Percentiles rank a stretch among this genome's conserved stretches.
Evolutionary conservation across 1,140 invertebrate species (phyloP).

Genomic region (Drosophila grimshawi): DNA sequence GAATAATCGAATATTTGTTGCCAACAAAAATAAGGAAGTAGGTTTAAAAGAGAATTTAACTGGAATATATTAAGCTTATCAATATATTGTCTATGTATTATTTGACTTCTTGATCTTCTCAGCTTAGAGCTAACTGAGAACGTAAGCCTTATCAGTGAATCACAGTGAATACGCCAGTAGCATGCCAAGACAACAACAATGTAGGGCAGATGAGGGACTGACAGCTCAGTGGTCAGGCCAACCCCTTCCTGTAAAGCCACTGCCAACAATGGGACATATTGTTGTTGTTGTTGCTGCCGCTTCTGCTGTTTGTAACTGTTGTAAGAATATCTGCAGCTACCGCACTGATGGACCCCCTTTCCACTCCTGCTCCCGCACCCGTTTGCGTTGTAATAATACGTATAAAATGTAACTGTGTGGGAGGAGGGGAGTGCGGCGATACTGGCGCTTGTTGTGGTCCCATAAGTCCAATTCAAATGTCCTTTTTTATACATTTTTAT

Average conservation of each 20-base stretch:
- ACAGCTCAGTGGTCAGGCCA: slow-evolving; percentile 51
- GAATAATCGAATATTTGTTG: too few species aligned
- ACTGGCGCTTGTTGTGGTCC: slow-evolving; percentile 70
- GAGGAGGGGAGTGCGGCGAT: slow-evolving; percentile 17
- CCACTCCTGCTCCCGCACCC: neutral
- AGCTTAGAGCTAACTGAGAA: slow-evolving; percentile 18
- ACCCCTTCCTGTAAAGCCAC: slow-evolving; percentile 47
- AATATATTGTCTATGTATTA: neutral
- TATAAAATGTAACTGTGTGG: slow-evolving; percentile 74
- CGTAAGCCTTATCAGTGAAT: slow-evolving; percentile 37
- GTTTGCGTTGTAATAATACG: slow-evolving; percentile 61
- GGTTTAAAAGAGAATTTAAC: neutral
- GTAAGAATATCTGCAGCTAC: slow-evolving; percentile 42
- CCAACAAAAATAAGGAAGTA: too few species aligned
- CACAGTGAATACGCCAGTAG: slow-evolving; percentile 15
- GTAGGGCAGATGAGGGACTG: slow-evolving; percentile 52
- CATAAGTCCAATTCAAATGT: slow-evolving; percentile 83
- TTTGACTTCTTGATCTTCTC: slow-evolving; percentile 23
- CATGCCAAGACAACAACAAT: slow-evolving; percentile 21
- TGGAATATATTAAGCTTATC: neutral
- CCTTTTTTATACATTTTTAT: slow-evolving; percentile 83
- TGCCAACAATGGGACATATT: slow-evolving; percentile 53
- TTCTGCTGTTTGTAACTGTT: slow-evolving; percentile 30
- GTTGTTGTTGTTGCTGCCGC: slow-evolving; percentile 27
- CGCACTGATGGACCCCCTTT: neutral